Conservation (phyloP, 2,113 vertebrate genomes). For the Gracilinanus agilis region DNA sequence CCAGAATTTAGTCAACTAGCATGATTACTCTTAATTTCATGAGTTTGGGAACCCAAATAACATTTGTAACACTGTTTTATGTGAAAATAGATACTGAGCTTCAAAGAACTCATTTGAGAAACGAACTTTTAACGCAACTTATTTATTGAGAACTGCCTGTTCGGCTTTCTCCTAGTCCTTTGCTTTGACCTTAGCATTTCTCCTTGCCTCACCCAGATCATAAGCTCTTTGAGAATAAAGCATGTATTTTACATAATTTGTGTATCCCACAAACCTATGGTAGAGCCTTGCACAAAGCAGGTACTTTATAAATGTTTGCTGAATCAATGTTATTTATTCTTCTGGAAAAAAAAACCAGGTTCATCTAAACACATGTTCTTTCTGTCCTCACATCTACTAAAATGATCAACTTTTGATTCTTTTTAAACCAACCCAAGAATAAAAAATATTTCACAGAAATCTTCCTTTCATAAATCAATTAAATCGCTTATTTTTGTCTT, state of each 20-base stretch:
- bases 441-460: neutral
- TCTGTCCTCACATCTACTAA: neutral
- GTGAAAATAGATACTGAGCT: neutral
- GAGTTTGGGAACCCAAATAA: neutral
- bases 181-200: neutral
- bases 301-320: neutral
- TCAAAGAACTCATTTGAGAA: neutral
- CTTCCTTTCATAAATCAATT: neutral
- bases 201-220: neutral
- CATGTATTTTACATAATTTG: neutral
- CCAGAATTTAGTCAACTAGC: neutral
- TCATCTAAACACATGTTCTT: neutral
- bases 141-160: neutral
- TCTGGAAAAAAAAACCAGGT: neutral
- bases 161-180: neutral
- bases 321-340: neutral
- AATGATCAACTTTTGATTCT: neutral
- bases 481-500: neutral
- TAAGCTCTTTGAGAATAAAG: neutral
- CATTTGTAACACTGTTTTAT: neutral
- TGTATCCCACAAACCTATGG: neutral
- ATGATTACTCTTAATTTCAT: neutral
- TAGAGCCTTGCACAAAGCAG: neutral
- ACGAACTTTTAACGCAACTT: neutral
- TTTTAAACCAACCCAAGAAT: no score